Evolutionary conservation across 2,888 invertebrate species (phyloP), one percentile per base, ranked within the genome.

Genomic region (Pediacus dermestoides): DNA sequence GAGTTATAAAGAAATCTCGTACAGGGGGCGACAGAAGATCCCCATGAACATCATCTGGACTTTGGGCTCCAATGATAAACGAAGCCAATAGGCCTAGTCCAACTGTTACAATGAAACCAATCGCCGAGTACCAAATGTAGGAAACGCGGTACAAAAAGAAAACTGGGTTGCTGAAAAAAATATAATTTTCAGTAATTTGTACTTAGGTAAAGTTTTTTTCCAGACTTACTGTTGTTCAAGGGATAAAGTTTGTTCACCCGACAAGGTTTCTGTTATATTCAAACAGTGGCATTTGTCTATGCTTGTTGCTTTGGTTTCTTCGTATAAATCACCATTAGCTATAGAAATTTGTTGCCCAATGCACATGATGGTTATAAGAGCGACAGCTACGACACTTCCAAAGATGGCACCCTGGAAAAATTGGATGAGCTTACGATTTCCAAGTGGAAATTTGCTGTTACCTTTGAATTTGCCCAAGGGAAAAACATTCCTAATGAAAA

Each of bases 401-500:
- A 70, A 68, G 33, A 83, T 70, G 1, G 84, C 84, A 3, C 85
- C 85, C 78, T 81, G 53, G 4, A 58, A 57, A 42, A 28, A n/a
- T n/a, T n/a, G n/a, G n/a, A n/a, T n/a, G n/a, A 31, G 26, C 33
- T 36, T 18, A 28, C 4, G 14, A 32, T 40, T 26, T 26, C 23
- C 10, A 7, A 2, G 25, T 16, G 9, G 2, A 30, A 15, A 18
- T 30, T 10, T 33, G 7, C 4, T 44, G 61, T 56, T 70, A 85
- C 86, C 72, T 82, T 87, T 10, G 82, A 73, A 62, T 92, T 93
- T 2, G 89, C 84, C 80, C 83, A 86, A 0, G 92, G 91, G 52
- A 91, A 84, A 52, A 88, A 82, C 80, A 93, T 90, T 37, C 93
- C 93, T 12, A 93, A 72, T 0, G 88, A 80, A 64, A 93, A 93